Percentiles rank a stretch among this genome's conserved stretches.
phyloP scores from a whole-genome alignment of 2,888 invertebrate species.

The Drosophila antonietae region DNA sequence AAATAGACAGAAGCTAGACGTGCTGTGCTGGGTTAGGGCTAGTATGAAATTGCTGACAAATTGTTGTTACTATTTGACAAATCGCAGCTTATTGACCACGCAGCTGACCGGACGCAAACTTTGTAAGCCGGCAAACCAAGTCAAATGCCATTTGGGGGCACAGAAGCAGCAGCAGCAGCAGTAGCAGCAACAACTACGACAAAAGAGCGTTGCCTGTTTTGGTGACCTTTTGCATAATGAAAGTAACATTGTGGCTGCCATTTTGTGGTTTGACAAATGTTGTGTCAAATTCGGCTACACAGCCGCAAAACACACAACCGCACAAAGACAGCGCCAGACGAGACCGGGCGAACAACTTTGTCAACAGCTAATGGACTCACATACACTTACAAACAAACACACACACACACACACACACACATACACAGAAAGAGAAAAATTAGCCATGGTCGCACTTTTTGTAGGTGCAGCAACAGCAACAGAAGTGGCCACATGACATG shows the following conservation, averaged over 20 bases:
- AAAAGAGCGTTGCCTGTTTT: slow-evolving; percentile 36
- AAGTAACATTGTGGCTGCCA: slow-evolving; percentile 78
- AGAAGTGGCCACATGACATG: slow-evolving; percentile 60
- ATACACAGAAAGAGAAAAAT: slow-evolving; percentile 56
- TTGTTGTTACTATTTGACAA: slow-evolving; percentile 54
- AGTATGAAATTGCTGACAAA: slow-evolving; percentile 24
- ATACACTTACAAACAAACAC: slow-evolving; percentile 33
- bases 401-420: slow-evolving; percentile 28
- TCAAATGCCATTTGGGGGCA: slow-evolving; percentile 64
- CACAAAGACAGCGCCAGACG: slow-evolving; percentile 29
- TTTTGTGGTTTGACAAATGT: slow-evolving; percentile 80
- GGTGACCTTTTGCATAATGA: slow-evolving; percentile 79
- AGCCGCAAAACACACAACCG: slow-evolving; percentile 62
- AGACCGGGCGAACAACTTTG: slow-evolving; percentile 67
- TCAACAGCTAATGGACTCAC: slow-evolving; percentile 80
- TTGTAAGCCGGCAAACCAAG: slow-evolving; percentile 49
- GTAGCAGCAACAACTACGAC: slow-evolving; percentile 24
- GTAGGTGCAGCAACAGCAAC: slow-evolving; percentile 62
- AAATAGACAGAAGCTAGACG: slow-evolving; percentile 3
- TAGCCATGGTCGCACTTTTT: slow-evolving; percentile 68
- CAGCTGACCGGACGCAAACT: slow-evolving; percentile 48
- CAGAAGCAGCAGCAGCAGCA: slow-evolving; percentile 2
- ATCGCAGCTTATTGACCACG: slow-evolving; percentile 69
- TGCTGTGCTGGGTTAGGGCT: not conserved
- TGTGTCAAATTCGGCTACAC: slow-evolving; percentile 78